Conservation (phyloP, 1,140 invertebrate genomes). For the Leucophenga varia region DNA sequence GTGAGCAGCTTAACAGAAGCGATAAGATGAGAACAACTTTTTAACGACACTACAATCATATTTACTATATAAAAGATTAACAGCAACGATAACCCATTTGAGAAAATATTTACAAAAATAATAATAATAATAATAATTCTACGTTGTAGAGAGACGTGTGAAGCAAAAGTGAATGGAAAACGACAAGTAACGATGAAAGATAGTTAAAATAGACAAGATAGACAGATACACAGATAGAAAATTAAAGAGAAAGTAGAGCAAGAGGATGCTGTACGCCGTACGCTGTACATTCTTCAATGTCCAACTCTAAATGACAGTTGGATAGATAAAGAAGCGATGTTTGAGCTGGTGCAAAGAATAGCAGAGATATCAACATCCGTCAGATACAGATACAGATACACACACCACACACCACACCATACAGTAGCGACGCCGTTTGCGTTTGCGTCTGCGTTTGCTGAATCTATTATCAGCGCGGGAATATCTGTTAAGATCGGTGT, state of each 20-base stretch:
- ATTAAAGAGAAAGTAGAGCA: too few relatives aligned
- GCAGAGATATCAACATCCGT: not conserved
- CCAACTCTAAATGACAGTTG: not conserved
- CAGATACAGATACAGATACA: too few relatives aligned
- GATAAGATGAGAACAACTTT: too few relatives aligned
- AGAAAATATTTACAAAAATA: conserved; percentile 33
- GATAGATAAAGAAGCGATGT: not conserved
- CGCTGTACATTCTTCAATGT: too few relatives aligned
- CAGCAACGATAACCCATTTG: conserved; percentile 14
- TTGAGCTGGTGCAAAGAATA: not conserved
- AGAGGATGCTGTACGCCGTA: too few relatives aligned
- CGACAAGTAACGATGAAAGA: not conserved
- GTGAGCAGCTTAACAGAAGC: conserved; percentile 27
- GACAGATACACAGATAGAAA: too few relatives aligned
- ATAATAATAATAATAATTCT: too few relatives aligned
- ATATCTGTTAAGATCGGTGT: conserved; percentile 34
- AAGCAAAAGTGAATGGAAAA: conserved; percentile 4
- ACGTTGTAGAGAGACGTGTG: too few relatives aligned
- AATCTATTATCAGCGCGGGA: not conserved
- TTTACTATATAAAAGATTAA: conserved; percentile 20
- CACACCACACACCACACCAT: too few relatives aligned
- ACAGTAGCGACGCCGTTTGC: not conserved
- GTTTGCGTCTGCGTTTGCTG: too few relatives aligned
- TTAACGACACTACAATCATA: conserved; percentile 15
- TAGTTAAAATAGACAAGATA: conserved; percentile 1